A percentile compares a stretch with the other conserved stretches of the same genome.
phyloP scores from a whole-genome alignment of 2,113 vertebrate species.

The Menidia beryllina region DNA sequence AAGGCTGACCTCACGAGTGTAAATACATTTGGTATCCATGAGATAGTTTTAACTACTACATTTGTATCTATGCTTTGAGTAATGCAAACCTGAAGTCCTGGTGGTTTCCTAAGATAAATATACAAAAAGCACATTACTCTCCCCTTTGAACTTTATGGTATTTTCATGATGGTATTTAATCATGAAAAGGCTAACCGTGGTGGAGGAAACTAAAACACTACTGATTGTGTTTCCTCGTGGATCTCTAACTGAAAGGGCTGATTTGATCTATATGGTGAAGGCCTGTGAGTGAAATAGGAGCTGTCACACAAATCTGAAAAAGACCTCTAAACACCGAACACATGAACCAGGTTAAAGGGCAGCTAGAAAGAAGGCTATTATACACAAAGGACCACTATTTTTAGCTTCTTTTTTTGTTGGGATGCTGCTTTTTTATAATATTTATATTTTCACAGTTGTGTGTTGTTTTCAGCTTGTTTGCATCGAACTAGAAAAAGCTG shows the following conservation, averaged over 20 bases:
- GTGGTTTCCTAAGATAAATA: constrained; percentile 40
- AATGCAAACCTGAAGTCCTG: constrained; percentile 33
- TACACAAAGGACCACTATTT: constrained; percentile 16
- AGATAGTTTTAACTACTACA: constrained; percentile 17
- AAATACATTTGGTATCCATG: constrained; percentile 34
- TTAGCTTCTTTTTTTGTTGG: not conserved
- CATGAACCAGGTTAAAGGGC: constrained; percentile 53
- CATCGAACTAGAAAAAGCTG: constrained; percentile 33
- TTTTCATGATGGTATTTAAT: too few species aligned
- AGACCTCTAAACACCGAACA: constrained; percentile 33
- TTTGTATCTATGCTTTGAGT: constrained; percentile 22
- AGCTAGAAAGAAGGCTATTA: constrained; percentile 33
- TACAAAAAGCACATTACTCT: constrained; percentile 36
- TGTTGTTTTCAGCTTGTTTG: constrained; percentile 45
- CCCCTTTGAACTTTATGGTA: constrained; percentile 46
- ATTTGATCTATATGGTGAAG: constrained; percentile 41
- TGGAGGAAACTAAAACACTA: constrained; percentile 22
- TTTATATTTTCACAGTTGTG: constrained; percentile 30
- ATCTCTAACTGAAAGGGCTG: constrained; percentile 49
- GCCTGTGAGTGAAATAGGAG: constrained; percentile 31
- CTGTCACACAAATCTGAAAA: constrained; percentile 55
- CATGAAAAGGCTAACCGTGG: constrained; percentile 33
- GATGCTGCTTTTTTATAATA: not conserved
- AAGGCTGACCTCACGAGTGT: constrained; percentile 11
- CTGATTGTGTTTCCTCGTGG: constrained; percentile 64